Conservation (phyloP, 2,113 vertebrate genomes). For the Grallaria varia region DNA sequence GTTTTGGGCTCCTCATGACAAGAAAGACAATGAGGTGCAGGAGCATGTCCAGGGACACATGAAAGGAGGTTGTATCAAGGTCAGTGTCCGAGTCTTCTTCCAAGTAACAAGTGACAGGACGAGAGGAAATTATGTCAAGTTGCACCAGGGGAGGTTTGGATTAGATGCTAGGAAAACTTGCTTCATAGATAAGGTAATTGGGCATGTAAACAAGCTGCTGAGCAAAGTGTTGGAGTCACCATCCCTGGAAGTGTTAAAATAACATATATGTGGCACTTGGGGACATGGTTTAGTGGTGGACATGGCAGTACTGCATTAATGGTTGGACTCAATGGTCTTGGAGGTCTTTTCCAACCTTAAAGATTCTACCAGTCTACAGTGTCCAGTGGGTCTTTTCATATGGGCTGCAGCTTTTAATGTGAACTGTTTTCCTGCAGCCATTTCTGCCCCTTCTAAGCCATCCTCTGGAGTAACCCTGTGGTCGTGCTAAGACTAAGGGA, state of each 20-base stretch:
- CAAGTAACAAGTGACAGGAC: neutral
- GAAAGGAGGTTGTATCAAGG: neutral
- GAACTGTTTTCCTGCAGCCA: neutral
- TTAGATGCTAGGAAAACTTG: neutral
- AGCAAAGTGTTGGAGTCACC: rapidly evolving
- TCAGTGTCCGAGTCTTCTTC: neutral
- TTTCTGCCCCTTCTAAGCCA: neutral
- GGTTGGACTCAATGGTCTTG: neutral
- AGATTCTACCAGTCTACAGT: neutral
- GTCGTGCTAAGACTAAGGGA: neutral
- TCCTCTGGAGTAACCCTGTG: neutral
- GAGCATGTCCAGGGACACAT: neutral
- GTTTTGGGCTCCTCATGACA: neutral
- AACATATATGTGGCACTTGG: rapidly evolving
- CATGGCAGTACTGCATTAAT: neutral
- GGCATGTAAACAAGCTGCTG: rapidly evolving
- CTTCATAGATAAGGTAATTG: neutral
- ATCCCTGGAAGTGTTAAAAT: neutral
- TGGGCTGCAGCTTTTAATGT: neutral
- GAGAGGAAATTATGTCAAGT: neutral
- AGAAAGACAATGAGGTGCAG: neutral
- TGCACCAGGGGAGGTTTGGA: neutral
- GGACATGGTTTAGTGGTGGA: neutral
- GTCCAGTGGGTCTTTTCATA: neutral
- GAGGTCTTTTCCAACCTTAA: neutral